A percentile compares a stretch with the other conserved stretches of the same genome.
phyloP scores from a whole-genome alignment of 2,797 vertebrate species.

The Acrocephalus scirpaceus region DNA sequence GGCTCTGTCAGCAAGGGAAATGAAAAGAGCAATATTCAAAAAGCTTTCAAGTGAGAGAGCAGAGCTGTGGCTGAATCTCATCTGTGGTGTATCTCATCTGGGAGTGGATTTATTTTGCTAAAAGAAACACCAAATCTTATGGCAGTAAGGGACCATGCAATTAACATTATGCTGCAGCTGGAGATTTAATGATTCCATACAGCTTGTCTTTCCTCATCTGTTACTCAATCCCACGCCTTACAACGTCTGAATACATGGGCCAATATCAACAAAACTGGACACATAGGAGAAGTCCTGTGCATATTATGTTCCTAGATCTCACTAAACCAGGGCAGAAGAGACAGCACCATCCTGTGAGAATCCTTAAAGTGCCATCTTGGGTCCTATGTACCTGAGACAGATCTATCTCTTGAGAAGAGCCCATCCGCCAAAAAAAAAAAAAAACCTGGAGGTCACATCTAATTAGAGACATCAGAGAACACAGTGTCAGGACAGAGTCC shows the following conservation, averaged over 20 bases:
- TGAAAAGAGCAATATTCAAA: conserved; percentile 23
- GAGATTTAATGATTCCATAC: neutral
- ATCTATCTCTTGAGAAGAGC: neutral
- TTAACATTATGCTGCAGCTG: neutral
- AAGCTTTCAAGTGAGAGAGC: neutral
- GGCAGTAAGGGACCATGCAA: neutral
- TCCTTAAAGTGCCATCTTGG: neutral
- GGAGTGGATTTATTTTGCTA: neutral
- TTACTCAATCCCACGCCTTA: neutral
- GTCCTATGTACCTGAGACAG: neutral
- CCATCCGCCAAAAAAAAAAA: neutral
- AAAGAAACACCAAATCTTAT: neutral
- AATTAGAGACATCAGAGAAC: neutral
- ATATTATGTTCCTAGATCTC: neutral
- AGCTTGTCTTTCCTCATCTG: neutral
- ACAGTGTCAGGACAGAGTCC: neutral
- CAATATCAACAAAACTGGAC: neutral
- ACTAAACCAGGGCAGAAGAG: neutral
- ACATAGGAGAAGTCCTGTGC: neutral
- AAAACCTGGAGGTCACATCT: neutral
- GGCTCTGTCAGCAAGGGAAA: conserved; percentile 38
- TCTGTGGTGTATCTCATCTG: neutral
- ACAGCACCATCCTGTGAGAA: neutral
- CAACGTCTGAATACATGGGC: neutral
- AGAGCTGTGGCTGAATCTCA: neutral